phyloP scores from a whole-genome alignment of 2,797 vertebrate species.

The Leucoraja ocellata region DNA sequence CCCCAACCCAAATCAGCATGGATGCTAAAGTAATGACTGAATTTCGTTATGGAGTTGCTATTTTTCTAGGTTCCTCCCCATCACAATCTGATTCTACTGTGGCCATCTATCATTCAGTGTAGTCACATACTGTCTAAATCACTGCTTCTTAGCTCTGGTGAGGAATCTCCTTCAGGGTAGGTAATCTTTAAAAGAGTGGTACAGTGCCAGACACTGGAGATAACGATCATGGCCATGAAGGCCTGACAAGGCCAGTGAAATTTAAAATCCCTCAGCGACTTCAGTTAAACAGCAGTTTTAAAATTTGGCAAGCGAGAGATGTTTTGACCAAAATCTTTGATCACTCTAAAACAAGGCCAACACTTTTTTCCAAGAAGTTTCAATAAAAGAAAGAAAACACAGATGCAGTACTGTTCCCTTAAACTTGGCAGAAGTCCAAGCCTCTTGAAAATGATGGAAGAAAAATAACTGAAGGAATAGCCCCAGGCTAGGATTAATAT shows the following conservation, averaged over 20 bases:
- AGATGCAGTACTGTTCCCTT: constrained; percentile 17
- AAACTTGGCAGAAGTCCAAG: constrained; percentile 34
- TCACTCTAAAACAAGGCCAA: constrained; percentile 31
- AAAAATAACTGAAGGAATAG: constrained; percentile 36
- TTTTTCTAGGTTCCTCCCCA: neutral
- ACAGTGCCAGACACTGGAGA: neutral
- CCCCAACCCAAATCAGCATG: neutral
- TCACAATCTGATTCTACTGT: neutral
- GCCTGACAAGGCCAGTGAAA: neutral
- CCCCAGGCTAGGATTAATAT: constrained; percentile 22
- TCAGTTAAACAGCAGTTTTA: constrained; percentile 3
- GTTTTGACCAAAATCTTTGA: constrained; percentile 20
- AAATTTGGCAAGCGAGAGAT: neutral
- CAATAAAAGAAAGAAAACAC: constrained; percentile 34
- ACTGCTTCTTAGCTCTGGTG: neutral
- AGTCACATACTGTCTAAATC: neutral
- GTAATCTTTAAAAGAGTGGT: neutral
- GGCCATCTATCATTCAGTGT: neutral
- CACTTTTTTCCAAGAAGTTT: constrained; percentile 29
- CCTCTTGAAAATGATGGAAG: constrained; percentile 13
- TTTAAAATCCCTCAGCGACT: neutral
- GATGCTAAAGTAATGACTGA: neutral
- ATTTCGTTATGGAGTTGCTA: neutral
- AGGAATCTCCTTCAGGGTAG: neutral
- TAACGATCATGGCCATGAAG: neutral